phyloP scores from a whole-genome alignment of 2,113 vertebrate genomes.

The Ciconia boyciana region DNA sequence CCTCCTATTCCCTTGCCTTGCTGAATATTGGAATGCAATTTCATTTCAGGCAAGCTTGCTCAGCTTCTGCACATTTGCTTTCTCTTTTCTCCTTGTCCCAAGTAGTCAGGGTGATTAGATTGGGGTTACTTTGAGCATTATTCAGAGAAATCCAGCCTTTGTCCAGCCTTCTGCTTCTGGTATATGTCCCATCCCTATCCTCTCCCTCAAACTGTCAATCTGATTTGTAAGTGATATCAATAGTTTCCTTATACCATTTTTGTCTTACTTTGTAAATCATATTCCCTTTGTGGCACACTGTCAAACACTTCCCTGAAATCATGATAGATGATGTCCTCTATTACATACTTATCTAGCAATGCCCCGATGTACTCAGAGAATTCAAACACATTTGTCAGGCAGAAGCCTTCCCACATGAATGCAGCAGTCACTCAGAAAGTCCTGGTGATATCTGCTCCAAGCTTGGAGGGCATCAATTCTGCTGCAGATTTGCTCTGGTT shows the following conservation, averaged over 20 bases:
- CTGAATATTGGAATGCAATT: not conserved
- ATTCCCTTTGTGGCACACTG: conserved; percentile 27
- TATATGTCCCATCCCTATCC: not conserved
- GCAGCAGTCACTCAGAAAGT: conserved; percentile 57
- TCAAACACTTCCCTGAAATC: conserved; percentile 62
- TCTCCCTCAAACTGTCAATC: not conserved
- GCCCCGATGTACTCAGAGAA: conserved; percentile 32
- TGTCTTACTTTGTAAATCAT: conserved; percentile 50
- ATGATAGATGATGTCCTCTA: conserved; percentile 63
- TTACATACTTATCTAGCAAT: conserved; percentile 31
- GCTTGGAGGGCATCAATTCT: conserved; percentile 42
- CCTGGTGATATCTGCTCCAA: conserved; percentile 30
- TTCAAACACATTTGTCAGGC: conserved; percentile 69
- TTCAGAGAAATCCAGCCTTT: not conserved
- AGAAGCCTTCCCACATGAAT: conserved; percentile 29
- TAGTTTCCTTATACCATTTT: conserved; percentile 23
- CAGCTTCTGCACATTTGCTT: not conserved
- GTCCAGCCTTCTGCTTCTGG: not conserved
- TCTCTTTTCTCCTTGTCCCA: not conserved
- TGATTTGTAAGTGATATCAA: conserved; percentile 31
- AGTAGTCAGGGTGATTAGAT: not conserved
- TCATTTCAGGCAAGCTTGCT: not conserved
- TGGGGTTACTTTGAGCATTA: not conserved
- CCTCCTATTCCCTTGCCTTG: not conserved
- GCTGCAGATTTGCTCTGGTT: conserved; percentile 17